Evolutionary conservation across 2,797 vertebrate species (phyloP).

Genomic region (Threskiornis aethiopicus): DNA sequence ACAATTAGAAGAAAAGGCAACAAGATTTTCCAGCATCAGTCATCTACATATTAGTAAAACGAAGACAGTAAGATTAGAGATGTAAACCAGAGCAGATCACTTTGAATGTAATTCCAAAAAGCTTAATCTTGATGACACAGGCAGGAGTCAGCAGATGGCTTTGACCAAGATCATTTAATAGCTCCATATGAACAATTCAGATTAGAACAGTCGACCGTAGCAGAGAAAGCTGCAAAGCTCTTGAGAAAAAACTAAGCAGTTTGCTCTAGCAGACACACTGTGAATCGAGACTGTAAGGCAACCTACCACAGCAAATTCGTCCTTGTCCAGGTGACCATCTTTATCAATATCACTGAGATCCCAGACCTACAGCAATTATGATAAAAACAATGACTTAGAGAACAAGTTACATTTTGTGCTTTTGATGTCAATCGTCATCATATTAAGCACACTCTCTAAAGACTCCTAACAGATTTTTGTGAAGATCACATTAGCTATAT

Average conservation of each 20-base stretch:
- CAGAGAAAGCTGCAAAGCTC: neutral
- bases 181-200: neutral
- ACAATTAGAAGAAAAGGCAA: neutral
- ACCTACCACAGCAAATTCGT: conserved; percentile 96
- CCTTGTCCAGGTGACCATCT: conserved; percentile 94
- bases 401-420: neutral
- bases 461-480: neutral
- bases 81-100: neutral
- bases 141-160: neutral
- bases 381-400: neutral
- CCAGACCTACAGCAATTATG: conserved; percentile 85
- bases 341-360: conserved; percentile 98
- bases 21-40: neutral
- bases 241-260: neutral
- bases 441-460: neutral
- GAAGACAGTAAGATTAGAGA: neutral
- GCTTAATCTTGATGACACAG: neutral
- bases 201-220: neutral
- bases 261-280: neutral
- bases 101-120: neutral
- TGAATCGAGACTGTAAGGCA: neutral
- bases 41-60: neutral
- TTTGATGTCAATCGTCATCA: neutral
- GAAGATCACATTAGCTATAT: neutral
- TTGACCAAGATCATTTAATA: neutral